Evolutionary conservation across 1,140 invertebrate genomes (phyloP).

Genomic region (Phortica variegata): DNA sequence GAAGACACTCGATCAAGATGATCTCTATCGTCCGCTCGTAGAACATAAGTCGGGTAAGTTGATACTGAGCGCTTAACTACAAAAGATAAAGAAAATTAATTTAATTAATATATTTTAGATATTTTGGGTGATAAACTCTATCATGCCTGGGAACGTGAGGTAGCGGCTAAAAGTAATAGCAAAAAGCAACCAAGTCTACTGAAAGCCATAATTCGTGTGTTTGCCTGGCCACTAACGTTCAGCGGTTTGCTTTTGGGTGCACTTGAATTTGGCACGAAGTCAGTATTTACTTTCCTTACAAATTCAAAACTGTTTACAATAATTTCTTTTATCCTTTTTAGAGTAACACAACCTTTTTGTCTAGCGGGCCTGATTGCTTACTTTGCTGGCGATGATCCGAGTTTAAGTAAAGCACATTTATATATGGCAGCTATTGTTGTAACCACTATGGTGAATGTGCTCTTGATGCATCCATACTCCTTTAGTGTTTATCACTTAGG

Average conservation of each 20-base stretch:
- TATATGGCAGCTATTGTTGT: constrained; percentile 65
- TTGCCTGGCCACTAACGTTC: constrained; percentile 25
- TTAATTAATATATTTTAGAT: constrained; percentile 17
- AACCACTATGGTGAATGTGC: constrained; percentile 66
- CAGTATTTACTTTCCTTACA: neutral
- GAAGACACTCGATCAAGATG: constrained; percentile 60
- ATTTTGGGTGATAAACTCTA: constrained; percentile 36
- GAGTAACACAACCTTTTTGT: constrained; percentile 38
- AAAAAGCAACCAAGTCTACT: constrained; percentile 29
- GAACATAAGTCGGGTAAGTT: constrained; percentile 59
- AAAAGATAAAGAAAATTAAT: neutral
- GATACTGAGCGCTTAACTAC: neutral
- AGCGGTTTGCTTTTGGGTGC: constrained; percentile 16
- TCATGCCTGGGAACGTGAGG: constrained; percentile 34
- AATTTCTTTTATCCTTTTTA: neutral
- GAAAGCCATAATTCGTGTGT: constrained; percentile 25
- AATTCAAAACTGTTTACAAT: neutral
- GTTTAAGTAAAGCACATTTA: constrained; percentile 58
- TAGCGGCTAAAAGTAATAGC: constrained; percentile 14
- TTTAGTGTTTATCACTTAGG: constrained; percentile 73
- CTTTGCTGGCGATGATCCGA: constrained; percentile 29
- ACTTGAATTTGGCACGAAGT: constrained; percentile 38
- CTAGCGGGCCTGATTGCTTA: constrained; percentile 37
- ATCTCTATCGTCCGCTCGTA: constrained; percentile 61
- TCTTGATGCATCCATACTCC: constrained; percentile 78